Evolutionary conservation across 2,888 invertebrate genomes (phyloP), one percentile per base, ranked within the genome.

Genomic region (Nymphalis polychloros): DNA sequence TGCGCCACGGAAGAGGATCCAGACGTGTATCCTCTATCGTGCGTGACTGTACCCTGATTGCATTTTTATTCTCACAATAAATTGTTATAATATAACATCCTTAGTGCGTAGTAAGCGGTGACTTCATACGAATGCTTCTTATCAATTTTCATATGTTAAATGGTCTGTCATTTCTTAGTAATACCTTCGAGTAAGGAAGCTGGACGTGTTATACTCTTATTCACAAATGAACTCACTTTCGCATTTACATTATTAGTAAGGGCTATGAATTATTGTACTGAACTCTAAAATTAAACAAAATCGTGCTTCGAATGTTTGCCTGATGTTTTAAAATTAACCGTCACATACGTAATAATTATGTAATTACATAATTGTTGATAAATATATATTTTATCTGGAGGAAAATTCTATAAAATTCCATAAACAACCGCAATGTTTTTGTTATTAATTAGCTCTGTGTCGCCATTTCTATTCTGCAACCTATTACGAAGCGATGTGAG

Each of bases 21-120:
- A 35, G 50, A 65, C 64, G 64, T 65, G 64, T 59, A 65, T 65
- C 59, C 64, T 65, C 19, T 65, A 23, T 27, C 19, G 59, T 41
- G 59, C 64, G 64, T 65, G 64, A 65, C 59, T 65, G 41, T 16
- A 50, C 23, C 20, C 52, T 31, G 50, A 52, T 50, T 8, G 53
- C 8, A 8, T 13, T 52, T 31, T 41, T 41, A 41, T 50, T 50
- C 50, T 19, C 50, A 50, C 50, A 50, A 41, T 41, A 41, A 31
- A 31, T 41, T 41, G 41, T 41, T 13, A 41, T 41, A 41, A 41
- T 41, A 13, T 41, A 13, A 41, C 41, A 41, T 41, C 41, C 41
- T 41, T 41, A 41, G 41, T 41, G 41, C 41, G 13, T 4, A 41
- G 3, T 10, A 13, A 13, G 41, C 41, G 41, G 41, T 13, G 13